Base-by-base conservation (phyloP, 2,888 invertebrate species). In the Lithosia quadra region DNA sequence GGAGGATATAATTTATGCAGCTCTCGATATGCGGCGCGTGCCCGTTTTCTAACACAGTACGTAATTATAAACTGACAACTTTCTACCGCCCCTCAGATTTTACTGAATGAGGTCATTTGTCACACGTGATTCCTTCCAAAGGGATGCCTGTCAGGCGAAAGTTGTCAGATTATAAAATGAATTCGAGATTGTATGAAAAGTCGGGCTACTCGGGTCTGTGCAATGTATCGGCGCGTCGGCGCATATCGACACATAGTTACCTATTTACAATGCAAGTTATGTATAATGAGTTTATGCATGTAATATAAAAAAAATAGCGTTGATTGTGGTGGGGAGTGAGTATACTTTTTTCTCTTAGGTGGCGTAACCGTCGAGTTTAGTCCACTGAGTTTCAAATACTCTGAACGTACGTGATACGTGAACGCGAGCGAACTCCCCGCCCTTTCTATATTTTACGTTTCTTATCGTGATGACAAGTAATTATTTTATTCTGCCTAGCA, bases 231-330 rank as follows among this genome's bases (percentile, higher is more conserved):
- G 76, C 69, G 69, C 71, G 77, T 34, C 80, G 86, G 63, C 86
- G 68, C 88, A 82, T 84, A 81, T 84, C 90, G 90, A 87, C 85
- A 78, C 81, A 82, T 87, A 89, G 88, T 90, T 88, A 88, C 88
- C 88, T 91, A 90, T 91, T 91, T 91, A 91, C 90, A 91, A 89
- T 84, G 84, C 78, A 79, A 82, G 75, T 89, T 89, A 90, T 89
- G 85, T 90, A 89, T 89, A 90, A 88, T 91, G 79, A 88, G 89
- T 91, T 88, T 81, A 86, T 84, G 87, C 87, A 84, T 88, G 87
- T 89, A 86, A 82, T 82, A 83, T 85, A 81, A 83, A 85, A 81
- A n/a, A n/a, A 74, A 82, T 88, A 87, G 86, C 87, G 88, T 90
- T 87, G 89, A 86, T 80, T 78, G 88, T 68, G 74, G 69, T 13